phyloP scores from a whole-genome alignment of 2,888 invertebrate species.

The Anodontia alba region DNA sequence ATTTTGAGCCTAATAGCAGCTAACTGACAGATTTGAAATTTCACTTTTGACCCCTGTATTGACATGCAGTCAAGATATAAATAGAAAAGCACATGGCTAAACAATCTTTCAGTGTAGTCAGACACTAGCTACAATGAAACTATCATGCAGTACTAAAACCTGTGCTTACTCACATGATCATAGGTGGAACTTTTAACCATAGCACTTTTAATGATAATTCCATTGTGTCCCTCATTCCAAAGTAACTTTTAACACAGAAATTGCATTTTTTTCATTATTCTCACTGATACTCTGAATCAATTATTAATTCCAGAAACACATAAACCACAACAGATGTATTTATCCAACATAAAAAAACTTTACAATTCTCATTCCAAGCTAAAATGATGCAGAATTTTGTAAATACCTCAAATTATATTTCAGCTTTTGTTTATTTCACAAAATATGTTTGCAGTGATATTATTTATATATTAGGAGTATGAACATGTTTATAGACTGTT shows the following conservation, averaged over 20 bases:
- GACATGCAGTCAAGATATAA: background rate
- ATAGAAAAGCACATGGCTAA: background rate
- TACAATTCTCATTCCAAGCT: too few relatives aligned
- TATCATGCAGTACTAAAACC: background rate
- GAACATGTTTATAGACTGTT: too few relatives aligned
- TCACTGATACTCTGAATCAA: too few relatives aligned
- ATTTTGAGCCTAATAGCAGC: background rate
- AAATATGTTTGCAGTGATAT: too few relatives aligned
- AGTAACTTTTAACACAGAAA: background rate
- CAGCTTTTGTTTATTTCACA: too few relatives aligned
- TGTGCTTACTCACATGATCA: background rate
- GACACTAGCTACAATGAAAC: background rate
- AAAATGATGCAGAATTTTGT: too few relatives aligned
- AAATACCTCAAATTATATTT: too few relatives aligned
- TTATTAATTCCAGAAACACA: too few relatives aligned
- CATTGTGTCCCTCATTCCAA: background rate
- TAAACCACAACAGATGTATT: too few relatives aligned
- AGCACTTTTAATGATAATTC: background rate
- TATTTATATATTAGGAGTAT: too few relatives aligned
- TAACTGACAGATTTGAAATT: background rate
- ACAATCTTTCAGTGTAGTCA: background rate
- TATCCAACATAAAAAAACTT: too few relatives aligned
- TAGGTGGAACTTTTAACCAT: background rate
- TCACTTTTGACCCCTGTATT: background rate
- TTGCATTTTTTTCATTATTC: too few relatives aligned